Percentiles rank a stretch among this genome's conserved stretches.
Conservation (phyloP, 2,113 vertebrate species). For the Enhydra lutris region DNA sequence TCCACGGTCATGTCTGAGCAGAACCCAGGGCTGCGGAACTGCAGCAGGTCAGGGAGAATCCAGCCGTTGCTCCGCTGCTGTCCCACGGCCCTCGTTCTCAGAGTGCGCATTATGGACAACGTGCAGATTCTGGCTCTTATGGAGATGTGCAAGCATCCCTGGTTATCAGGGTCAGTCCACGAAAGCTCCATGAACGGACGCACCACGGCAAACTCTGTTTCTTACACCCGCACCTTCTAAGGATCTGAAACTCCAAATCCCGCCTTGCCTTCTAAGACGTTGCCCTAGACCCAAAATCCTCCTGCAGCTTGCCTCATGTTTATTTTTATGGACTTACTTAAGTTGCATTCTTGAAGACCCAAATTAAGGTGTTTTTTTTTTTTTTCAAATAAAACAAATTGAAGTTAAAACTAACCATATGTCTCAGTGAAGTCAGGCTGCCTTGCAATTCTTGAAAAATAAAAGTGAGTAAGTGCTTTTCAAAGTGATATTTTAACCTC, state of each 20-base stretch:
- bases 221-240: not conserved
- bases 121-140: not conserved
- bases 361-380: conserved; percentile 52
- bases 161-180: accelerated
- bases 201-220: accelerated
- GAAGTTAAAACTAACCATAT: conserved; percentile 78
- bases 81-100: accelerated
- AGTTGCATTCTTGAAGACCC: conserved; percentile 57
- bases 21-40: not conserved
- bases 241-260: not conserved
- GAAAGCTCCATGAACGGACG: accelerated
- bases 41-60: accelerated
- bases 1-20: accelerated
- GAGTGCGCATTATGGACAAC: accelerated
- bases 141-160: accelerated
- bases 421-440: conserved; percentile 67
- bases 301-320: conserved; percentile 38
- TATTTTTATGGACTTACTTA: conserved; percentile 65
- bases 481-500: conserved; percentile 80
- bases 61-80: accelerated
- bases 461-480: conserved; percentile 81
- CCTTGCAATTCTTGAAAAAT: conserved; percentile 69
- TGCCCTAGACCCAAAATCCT: not conserved
- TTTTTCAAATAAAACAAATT: conserved; percentile 76
- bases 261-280: conserved; percentile 30